Conservation (phyloP, 2,797 vertebrate genomes). For the Poeciliopsis paucimaculata region DNA sequence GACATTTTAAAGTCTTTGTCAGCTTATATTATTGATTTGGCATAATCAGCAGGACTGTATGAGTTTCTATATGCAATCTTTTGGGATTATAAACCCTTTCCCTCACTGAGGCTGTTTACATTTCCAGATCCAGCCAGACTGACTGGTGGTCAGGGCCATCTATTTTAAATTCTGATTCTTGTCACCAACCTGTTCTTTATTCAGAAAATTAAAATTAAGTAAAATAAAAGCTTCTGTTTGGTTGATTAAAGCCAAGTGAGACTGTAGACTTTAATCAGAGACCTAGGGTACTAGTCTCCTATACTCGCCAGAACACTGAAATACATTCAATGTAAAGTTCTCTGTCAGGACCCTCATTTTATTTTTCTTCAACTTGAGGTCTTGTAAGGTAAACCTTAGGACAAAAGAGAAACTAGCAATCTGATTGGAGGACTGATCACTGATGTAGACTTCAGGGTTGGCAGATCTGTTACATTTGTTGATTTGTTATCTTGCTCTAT, state of each 20-base stretch:
- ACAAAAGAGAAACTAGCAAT: neutral
- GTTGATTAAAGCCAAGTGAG: no score
- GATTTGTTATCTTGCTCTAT: slow-evolving; percentile 71
- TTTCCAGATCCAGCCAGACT: neutral
- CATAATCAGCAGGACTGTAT: neutral
- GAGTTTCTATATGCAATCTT: neutral
- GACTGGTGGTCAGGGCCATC: neutral
- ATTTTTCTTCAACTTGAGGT: neutral
- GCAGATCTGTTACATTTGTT: slow-evolving; percentile 62
- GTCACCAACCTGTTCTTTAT: neutral
- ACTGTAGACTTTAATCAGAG: neutral
- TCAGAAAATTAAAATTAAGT: neutral
- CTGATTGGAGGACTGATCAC: neutral
- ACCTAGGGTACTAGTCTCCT: neutral
- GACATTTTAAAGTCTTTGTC: neutral
- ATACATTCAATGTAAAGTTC: neutral
- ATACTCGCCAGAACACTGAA: neutral
- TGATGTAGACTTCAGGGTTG: slow-evolving; percentile 40
- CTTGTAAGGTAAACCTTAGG: neutral
- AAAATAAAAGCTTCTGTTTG: neutral
- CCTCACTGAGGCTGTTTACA: neutral
- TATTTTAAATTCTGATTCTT: neutral
- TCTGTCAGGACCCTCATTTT: neutral
- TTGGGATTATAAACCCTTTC: neutral
- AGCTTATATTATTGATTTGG: neutral